Base-by-base conservation (phyloP, 2,113 vertebrate species). In the Melierax canorus region DNA sequence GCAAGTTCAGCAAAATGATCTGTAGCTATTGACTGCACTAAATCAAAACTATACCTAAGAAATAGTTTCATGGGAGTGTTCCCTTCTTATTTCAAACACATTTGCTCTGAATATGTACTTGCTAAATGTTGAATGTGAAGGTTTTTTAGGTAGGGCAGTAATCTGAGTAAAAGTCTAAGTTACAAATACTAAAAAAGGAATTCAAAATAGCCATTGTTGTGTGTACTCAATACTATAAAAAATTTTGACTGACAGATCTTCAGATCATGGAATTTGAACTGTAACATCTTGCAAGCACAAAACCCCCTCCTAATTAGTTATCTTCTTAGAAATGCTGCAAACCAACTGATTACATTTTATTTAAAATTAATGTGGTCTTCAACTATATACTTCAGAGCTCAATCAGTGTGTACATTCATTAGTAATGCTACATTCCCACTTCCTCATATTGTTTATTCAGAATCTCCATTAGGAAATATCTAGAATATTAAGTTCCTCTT, bases 251-350 rank as follows among this genome's bases (percentile, higher is more conserved):
- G n/a, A 48, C 27, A 53, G 26, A 53, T 51, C 19, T 67, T 21
- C 45, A 79, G 29, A 43, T 51, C 5, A n/a, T 4, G 68, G 20
- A 93, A 53, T 62, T 48, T 32, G 38, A 89, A 82, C 13, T 34
- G 21, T 51, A 76, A 55, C 4, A 68, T 32, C 15, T 78, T 26
- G 38, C 6, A 76, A 71, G 19, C 26, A 78, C 56, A 76, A 19
- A 1, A 2, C 2, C 8, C 4, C 5, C 27, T 32, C 15, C 19
- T 2, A 32, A 9, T 16, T 60, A 41, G 3, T 82, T 59, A 24
- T 15, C 12, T 48, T 68, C 32, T 30, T 32, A 29, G 14, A 90
- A 75, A 78, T 39, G 8, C 15, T 75, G 58, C n/a, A 46, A 71
- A 58, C 5, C 9, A 53, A n/a, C 5, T 2, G 4, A 83, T 29